Evolutionary conservation across 1,140 invertebrate genomes (phyloP).

Genomic region (Ectropis grisescens): DNA sequence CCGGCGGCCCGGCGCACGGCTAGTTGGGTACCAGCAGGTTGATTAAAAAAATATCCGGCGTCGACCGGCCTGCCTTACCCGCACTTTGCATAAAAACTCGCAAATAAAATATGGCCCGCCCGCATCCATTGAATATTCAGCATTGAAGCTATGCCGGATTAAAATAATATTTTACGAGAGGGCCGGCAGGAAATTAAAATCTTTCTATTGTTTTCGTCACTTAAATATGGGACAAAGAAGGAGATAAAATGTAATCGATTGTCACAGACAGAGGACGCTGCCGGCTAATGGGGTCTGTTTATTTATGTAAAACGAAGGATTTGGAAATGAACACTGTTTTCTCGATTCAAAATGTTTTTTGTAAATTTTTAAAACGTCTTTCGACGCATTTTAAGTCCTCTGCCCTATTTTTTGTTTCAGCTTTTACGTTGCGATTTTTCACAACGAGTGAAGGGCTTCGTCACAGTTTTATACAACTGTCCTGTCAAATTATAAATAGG

Average conservation of each 20-base stretch:
- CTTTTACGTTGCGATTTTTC: too few species aligned
- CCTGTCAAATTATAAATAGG: too few species aligned
- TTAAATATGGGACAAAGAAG: conserved; percentile 9
- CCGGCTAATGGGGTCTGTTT: too few species aligned
- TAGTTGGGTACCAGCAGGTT: conserved; percentile 5
- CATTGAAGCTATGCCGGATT: conserved; percentile 17
- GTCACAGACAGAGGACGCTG: too few species aligned
- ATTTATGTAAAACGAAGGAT: too few species aligned
- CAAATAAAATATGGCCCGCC: conserved; percentile 20
- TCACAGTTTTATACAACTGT: too few species aligned
- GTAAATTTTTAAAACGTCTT: too few species aligned
- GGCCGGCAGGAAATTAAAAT: conserved; percentile 32
- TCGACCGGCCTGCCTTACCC: conserved; percentile 2
- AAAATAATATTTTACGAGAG: conserved; percentile 30
- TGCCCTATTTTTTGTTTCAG: too few species aligned
- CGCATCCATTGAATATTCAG: conserved; percentile 25
- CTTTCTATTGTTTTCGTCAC: conserved; percentile 39
- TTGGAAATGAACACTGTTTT: too few species aligned
- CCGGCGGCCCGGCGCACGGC: background rate
- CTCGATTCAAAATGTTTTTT: too few species aligned
- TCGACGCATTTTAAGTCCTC: too few species aligned
- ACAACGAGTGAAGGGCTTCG: too few species aligned
- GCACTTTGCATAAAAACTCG: conserved; percentile 21
- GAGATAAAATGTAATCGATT: conserved; percentile 1
- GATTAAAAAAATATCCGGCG: conserved; percentile 21